These are phyloP conservation scores for Periplaneta americana DNA, from an alignment of 1,140 invertebrate species.

Conservation along the genomic window DNA sequence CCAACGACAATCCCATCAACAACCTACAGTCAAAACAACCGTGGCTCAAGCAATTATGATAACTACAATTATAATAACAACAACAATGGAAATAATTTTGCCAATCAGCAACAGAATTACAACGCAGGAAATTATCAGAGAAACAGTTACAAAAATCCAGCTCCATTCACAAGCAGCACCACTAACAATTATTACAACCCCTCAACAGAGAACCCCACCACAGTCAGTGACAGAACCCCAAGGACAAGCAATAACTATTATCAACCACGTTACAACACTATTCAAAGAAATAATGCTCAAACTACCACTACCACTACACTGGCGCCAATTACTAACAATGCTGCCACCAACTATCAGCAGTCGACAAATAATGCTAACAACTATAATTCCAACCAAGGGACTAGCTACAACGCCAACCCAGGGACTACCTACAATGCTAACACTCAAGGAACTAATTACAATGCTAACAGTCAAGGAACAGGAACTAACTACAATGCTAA, in stretches of 20 bases:
- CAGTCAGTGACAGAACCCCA: constrained; percentile 28
- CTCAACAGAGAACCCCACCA: constrained; percentile 27
- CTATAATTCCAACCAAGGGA: not conserved
- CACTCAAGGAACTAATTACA: not conserved
- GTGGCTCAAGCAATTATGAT: constrained; percentile 30
- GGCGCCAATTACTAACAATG: constrained; percentile 14
- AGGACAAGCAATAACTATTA: constrained; percentile 27
- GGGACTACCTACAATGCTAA: not conserved
- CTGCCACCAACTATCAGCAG: constrained; percentile 9
- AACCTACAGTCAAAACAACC: constrained; percentile 28
- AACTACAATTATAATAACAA: constrained; percentile 27
- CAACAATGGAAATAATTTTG: constrained; percentile 23
- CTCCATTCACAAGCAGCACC: constrained; percentile 27
- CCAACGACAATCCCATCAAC: constrained; percentile 12
- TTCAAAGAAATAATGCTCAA: constrained; percentile 25
- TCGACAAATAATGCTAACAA: not conserved
- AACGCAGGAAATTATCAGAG: constrained; percentile 17
- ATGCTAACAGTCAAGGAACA: not conserved
- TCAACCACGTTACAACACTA: constrained; percentile 26
- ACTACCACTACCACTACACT: constrained; percentile 22
- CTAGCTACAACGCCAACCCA: constrained; percentile 1
- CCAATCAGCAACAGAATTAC: constrained; percentile 1
- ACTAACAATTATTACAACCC: constrained; percentile 29
- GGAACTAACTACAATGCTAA: not conserved
- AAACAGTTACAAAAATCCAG: constrained; percentile 26